A percentile compares a stretch with the other conserved stretches of the same genome.
phyloP scores from a whole-genome alignment of 2,888 invertebrate species.

The Zaprionus bogoriensis region DNA sequence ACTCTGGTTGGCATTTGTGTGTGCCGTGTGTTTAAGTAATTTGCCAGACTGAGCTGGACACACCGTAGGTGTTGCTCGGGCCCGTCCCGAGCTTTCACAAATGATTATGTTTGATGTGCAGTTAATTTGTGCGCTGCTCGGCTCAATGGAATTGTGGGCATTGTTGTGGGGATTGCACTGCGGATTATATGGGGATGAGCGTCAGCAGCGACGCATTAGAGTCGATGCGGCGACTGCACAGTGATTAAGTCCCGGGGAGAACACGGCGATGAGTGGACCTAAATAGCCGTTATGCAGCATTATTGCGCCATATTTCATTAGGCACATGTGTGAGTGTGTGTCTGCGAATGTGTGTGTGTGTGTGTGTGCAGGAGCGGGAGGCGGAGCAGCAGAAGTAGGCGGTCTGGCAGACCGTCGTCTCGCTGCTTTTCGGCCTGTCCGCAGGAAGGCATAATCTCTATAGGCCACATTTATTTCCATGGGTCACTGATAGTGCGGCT shows the following conservation, averaged over 20 bases:
- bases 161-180: background rate
- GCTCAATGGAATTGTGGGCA: constrained; percentile 40
- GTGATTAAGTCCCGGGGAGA: constrained; percentile 30
- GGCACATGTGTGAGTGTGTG: constrained; percentile 49
- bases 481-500: constrained; percentile 80
- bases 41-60: constrained; percentile 60
- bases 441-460: constrained; percentile 76
- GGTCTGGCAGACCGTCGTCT: background rate
- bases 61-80: constrained; percentile 55
- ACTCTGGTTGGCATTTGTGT: too few species aligned
- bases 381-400: background rate
- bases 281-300: constrained; percentile 74
- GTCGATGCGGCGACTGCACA: constrained; percentile 10
- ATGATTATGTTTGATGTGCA: constrained; percentile 81
- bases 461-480: constrained; percentile 81
- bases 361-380: background rate
- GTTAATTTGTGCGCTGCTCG: constrained; percentile 75
- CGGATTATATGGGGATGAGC: background rate
- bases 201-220: constrained; percentile 62
- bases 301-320: constrained; percentile 76
- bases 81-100: constrained; percentile 75
- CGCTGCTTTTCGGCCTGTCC: constrained; percentile 31
- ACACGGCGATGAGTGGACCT: constrained; percentile 62
- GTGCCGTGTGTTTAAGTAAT: constrained; percentile 74
- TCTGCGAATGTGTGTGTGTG: constrained; percentile 18